Evolutionary conservation across 2,797 vertebrate genomes (phyloP), one percentile per base, ranked within the genome.

Genomic region (Urosaurus nigricauda): DNA sequence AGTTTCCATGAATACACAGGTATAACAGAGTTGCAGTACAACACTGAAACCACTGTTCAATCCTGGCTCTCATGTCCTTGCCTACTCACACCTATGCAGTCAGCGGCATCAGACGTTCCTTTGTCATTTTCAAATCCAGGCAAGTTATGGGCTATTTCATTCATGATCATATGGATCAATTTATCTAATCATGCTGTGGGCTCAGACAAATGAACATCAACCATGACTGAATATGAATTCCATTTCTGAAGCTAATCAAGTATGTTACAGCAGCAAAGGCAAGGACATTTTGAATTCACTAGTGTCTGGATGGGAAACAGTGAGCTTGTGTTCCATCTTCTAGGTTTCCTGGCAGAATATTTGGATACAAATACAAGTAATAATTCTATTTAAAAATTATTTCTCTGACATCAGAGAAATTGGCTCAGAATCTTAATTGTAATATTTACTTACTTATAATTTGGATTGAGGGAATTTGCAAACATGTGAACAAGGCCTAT

Each of bases 331-430:
- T 35, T 47, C 6, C 75, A 7, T 35, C 24, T 53, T 60, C 53
- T 77, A 40, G n/a, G 9, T 37, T n/a, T 6, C 73, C 77, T 73
- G 53, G 71, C 3, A 56, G 74, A 78, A 78, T 35, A 47, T 32
- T 16, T 24, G 56, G 37, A 24, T 81, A 21, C 21, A 58, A 63
- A 58, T 24, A 2, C 35, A 63, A 37, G n/a, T 60, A 81, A 81
- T 47, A 78, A 60, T 43, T 19, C 51, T 85, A 75, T 56, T 8
- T 56, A 74, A 84, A 74, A 74, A 74, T 35, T 84, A 51, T 84
- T 13, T 58, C 53, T 84, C 29, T 86, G 58, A 86, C 40, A 51
- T 78, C 74, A 84, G 13, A 84, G 83, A 74, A 84, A 37, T 74
- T 84, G 83, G 43, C 35, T 29, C 4, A 26, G 56, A 84, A 56